Conservation (phyloP, 37 sponge, comb jelly and placozoan species). For the Amphimedon queenslandica region DNA sequence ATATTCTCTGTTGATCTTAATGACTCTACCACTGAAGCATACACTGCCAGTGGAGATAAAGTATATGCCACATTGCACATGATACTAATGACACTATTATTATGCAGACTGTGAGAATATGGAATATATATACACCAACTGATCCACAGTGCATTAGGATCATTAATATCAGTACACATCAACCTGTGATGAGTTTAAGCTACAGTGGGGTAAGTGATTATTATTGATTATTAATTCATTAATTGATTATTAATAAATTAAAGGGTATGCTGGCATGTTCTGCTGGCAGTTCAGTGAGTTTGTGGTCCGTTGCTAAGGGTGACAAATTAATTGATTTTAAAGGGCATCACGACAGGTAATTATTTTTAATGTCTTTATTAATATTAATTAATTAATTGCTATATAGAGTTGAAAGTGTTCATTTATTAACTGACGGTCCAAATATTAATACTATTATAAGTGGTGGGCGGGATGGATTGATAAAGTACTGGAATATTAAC, state of each 20-base stretch:
- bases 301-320: slow-evolving; percentile 19
- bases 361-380: neutral
- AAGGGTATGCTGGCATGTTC: slow-evolving; percentile 30
- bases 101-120: slow-evolving; percentile 52
- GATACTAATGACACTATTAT: neutral
- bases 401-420: slow-evolving; percentile 51
- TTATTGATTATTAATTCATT: neutral
- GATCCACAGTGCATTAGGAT: slow-evolving; percentile 45
- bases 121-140: slow-evolving; percentile 40
- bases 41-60: slow-evolving; percentile 75
- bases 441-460: slow-evolving; percentile 31
- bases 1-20: slow-evolving; percentile 73
- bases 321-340: slow-evolving; percentile 13
- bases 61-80: neutral
- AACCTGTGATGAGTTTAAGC: slow-evolving; percentile 52
- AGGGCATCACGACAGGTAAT: slow-evolving; percentile 60
- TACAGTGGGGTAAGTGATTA: slow-evolving; percentile 42
- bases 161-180: slow-evolving; percentile 13
- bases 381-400: neutral
- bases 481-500: slow-evolving; percentile 56
- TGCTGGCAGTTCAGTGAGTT: slow-evolving; percentile 18
- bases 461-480: slow-evolving; percentile 32
- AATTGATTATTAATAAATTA: neutral
- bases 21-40: slow-evolving; percentile 27
- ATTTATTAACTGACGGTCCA: slow-evolving; percentile 17